Percentiles rank a stretch among this genome's conserved stretches.
Evolutionary conservation across 2,888 invertebrate species (phyloP).

Genomic region (Pandemis corylana): DNA sequence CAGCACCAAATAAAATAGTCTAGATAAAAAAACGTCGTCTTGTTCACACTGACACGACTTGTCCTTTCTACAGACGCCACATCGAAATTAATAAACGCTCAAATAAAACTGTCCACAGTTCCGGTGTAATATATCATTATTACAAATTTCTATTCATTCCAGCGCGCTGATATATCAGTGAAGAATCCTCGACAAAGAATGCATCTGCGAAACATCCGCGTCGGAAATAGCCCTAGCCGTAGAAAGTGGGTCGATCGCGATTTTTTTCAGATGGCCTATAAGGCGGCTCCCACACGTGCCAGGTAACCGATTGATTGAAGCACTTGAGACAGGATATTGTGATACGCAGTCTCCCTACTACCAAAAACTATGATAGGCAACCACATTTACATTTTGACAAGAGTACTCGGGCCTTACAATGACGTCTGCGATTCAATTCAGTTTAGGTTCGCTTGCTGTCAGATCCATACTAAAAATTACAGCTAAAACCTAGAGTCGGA

Average conservation of each 20-base stretch:
- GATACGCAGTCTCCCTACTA: neutral
- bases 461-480: too few species aligned
- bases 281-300: constrained; percentile 11
- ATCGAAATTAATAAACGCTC: neutral
- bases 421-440: too few species aligned
- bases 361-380: neutral
- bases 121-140: neutral
- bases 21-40: too few species aligned
- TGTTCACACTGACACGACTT: too few species aligned
- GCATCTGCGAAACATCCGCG: constrained; percentile 64
- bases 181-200: constrained; percentile 53
- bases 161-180: constrained; percentile 34
- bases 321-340: neutral
- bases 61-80: neutral
- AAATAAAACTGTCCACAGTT: constrained; percentile 5
- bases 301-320: constrained; percentile 8
- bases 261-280: constrained; percentile 45
- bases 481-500: too few species aligned
- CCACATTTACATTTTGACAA: too few species aligned
- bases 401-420: too few species aligned
- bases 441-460: too few species aligned
- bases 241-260: constrained; percentile 62
- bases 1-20: too few species aligned
- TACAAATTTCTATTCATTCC: constrained; percentile 22
- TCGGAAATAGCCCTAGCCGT: constrained; percentile 54